These are phyloP conservation scores for Apocheima hispidaria DNA, from an alignment of 2,888 invertebrate species.

Conservation along the genomic window DNA sequence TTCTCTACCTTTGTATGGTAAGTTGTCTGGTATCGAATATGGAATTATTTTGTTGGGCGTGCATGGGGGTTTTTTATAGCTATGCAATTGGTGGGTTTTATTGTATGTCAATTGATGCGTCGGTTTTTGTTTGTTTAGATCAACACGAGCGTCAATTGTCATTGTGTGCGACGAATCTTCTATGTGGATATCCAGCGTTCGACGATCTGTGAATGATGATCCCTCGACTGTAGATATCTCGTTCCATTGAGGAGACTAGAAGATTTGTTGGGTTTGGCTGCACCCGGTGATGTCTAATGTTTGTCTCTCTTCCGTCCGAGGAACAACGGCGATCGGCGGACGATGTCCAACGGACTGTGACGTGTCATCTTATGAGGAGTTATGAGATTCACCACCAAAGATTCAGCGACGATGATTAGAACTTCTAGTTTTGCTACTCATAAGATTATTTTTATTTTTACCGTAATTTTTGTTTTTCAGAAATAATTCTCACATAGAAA, in stretches of 20 bases:
- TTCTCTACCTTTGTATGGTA: slow-evolving; percentile 58
- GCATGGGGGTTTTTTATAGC: slow-evolving; percentile 62
- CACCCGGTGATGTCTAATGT: slow-evolving; percentile 26
- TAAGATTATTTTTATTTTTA: background rate
- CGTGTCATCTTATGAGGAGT: slow-evolving; percentile 5
- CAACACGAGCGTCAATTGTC: slow-evolving; percentile 43
- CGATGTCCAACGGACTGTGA: background rate
- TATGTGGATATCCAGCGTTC: slow-evolving; percentile 36
- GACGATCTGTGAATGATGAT: slow-evolving; percentile 22
- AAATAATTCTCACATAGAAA: slow-evolving; percentile 6
- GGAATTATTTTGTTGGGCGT: slow-evolving; percentile 62
- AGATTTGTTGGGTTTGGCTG: slow-evolving; percentile 48
- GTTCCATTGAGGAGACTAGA: slow-evolving; percentile 38
- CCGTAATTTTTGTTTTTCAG: slow-evolving; percentile 18
- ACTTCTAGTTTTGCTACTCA: background rate
- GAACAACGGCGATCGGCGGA: slow-evolving; percentile 4
- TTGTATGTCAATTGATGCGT: slow-evolving; percentile 43
- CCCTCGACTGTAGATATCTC: slow-evolving; percentile 19
- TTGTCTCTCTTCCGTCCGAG: slow-evolving; percentile 24
- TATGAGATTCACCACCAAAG: background rate
- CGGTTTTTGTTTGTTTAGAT: slow-evolving; percentile 51
- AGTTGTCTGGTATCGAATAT: slow-evolving; percentile 61
- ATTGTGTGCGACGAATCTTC: slow-evolving; percentile 44
- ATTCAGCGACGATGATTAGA: slow-evolving; percentile 8
- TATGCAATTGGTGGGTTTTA: slow-evolving; percentile 34